phyloP scores from a whole-genome alignment of 2,113 vertebrate species.

The Rhinoderma darwinii region DNA sequence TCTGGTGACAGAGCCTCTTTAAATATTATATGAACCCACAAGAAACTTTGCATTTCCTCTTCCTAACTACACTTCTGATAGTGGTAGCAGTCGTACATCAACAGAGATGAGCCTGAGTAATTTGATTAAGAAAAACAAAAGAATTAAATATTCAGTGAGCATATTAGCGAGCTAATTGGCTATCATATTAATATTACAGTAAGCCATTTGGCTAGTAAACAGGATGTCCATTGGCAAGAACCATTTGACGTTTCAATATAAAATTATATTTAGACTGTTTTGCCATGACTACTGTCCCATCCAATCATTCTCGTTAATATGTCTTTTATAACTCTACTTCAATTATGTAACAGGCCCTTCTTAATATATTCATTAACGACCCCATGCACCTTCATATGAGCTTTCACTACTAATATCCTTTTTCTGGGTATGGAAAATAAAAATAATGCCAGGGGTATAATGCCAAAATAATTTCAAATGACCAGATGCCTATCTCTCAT shows the following conservation, averaged over 20 bases:
- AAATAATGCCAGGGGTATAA: background rate
- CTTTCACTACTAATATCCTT: background rate
- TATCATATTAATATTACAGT: background rate
- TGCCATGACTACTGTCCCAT: background rate
- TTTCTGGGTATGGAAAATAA: background rate
- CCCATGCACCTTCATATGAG: background rate
- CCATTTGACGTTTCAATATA: background rate
- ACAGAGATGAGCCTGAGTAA: background rate
- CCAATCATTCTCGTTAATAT: background rate
- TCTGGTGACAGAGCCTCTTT: no score
- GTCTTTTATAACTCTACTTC: background rate
- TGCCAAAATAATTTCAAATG: background rate
- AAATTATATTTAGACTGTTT: background rate
- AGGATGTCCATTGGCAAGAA: background rate
- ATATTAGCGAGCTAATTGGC: background rate
- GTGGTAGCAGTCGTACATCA: no score
- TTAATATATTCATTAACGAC: background rate
- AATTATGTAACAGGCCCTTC: background rate
- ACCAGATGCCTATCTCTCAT: slow-evolving; percentile 23
- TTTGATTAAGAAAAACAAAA: background rate
- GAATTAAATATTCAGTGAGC: background rate
- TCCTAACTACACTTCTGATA: no score
- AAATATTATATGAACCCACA: no score
- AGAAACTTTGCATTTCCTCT: no score
- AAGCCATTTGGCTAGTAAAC: background rate